Percentiles rank a stretch among this genome's conserved stretches.
These are phyloP conservation scores for Drosophila malerkotliana DNA, from an alignment of 1,140 invertebrate genomes.

Conservation along the genomic window DNA sequence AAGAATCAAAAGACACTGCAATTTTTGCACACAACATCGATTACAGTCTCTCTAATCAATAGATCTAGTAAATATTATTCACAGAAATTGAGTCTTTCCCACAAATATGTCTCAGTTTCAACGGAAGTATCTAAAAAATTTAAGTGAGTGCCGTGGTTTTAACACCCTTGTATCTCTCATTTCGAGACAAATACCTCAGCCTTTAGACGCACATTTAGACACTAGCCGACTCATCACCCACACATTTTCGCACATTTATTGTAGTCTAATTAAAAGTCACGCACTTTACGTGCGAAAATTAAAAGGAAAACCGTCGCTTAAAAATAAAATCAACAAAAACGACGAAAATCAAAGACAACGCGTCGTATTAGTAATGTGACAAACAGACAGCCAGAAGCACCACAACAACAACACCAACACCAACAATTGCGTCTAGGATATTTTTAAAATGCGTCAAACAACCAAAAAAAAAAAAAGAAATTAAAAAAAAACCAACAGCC, in stretches of 20 bases:
- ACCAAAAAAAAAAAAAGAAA: conserved; percentile 22
- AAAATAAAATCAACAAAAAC: conserved; percentile 29
- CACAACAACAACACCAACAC: conserved; percentile 49
- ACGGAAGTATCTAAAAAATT: conserved; percentile 9
- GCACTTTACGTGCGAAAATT: conserved; percentile 75
- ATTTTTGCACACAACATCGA: conserved; percentile 17
- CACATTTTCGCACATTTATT: conserved; percentile 69
- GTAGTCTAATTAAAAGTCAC: conserved; percentile 79
- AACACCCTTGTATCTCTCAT: conserved; percentile 8
- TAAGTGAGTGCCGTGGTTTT: neutral
- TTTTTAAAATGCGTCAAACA: conserved; percentile 78
- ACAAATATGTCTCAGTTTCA: neutral
- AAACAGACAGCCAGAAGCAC: conserved; percentile 38
- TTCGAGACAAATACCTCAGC: neutral
- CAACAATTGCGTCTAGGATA: conserved; percentile 73
- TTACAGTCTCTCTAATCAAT: neutral
- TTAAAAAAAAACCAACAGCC: conserved; percentile 14
- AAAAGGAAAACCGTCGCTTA: conserved; percentile 19
- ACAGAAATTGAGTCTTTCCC: neutral
- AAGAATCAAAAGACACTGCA: conserved; percentile 5
- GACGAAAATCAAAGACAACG: conserved; percentile 66
- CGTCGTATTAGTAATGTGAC: conserved; percentile 75
- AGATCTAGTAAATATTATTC: too few species aligned
- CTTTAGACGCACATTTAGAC: conserved; percentile 3
- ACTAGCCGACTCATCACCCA: conserved; percentile 31